Evolutionary conservation across 1,140 invertebrate genomes (phyloP).

Genomic region (Ctenoplectra terminalis): DNA sequence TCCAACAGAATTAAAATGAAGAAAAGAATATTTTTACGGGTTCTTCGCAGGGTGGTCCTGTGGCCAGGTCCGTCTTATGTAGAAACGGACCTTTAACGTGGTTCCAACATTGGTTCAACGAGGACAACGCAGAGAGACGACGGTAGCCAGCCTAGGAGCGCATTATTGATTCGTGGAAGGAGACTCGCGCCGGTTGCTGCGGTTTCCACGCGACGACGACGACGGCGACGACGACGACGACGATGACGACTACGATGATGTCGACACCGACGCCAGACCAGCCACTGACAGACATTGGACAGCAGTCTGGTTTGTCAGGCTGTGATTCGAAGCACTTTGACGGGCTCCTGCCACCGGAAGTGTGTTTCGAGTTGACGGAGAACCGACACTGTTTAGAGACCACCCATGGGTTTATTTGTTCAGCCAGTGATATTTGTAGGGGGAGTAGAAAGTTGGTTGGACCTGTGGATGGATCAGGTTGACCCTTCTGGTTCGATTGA

Average conservation of each 20-base stretch:
- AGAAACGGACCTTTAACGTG: no score
- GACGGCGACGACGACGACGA: not conserved
- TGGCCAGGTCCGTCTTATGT: no score
- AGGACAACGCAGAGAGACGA: not conserved
- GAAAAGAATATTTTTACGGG: no score
- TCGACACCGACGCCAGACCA: constrained; percentile 19
- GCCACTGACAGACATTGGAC: constrained; percentile 41
- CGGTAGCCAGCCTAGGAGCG: constrained; percentile 19
- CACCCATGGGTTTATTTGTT: not conserved
- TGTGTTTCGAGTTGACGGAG: constrained; percentile 22
- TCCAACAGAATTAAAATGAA: no score
- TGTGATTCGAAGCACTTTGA: constrained; percentile 26
- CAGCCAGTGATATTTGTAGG: not conserved
- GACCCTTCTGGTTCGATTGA: rapidly evolving
- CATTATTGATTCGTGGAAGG: constrained; percentile 61
- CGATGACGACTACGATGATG: no score
- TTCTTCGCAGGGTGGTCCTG: no score
- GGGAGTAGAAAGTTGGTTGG: not conserved
- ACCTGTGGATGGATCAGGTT: not conserved
- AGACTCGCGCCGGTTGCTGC: constrained; percentile 39
- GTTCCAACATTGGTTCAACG: no score
- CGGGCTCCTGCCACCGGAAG: constrained; percentile 8
- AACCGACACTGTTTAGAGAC: not conserved
- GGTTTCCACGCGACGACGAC: constrained; percentile 51
- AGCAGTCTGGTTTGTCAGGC: constrained; percentile 14